phyloP scores from a whole-genome alignment of 37 sponge, comb jelly and placozoan species.

The Petrosia ficiformis region DNA sequence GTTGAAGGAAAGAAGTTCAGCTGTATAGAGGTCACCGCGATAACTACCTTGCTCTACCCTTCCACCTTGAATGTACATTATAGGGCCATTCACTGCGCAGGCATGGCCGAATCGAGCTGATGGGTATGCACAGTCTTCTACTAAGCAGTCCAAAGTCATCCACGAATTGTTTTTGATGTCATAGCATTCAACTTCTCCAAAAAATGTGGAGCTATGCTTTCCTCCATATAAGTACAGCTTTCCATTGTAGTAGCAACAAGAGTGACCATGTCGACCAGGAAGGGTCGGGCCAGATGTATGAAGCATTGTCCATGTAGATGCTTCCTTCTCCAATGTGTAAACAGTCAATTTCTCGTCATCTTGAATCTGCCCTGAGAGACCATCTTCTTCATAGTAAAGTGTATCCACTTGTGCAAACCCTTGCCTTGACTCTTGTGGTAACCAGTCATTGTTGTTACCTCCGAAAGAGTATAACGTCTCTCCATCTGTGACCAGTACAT shows the following conservation, averaged over 20 bases:
- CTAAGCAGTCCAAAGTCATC: conserved; percentile 18
- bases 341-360: conserved; percentile 23
- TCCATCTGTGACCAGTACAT: conserved; percentile 31
- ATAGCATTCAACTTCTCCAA: conserved; percentile 53
- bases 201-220: conserved; percentile 57
- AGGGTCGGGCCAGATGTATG: background rate
- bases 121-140: conserved; percentile 15
- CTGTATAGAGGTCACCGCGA: conserved; percentile 45
- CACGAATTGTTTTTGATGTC: conserved; percentile 52
- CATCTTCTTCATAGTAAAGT: conserved; percentile 21
- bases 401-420: conserved; percentile 76
- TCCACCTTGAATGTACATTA: conserved; percentile 78
- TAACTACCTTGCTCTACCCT: conserved; percentile 15
- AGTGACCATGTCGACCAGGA: conserved; percentile 67
- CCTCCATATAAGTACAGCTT: conserved; percentile 78
- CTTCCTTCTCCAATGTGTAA: conserved; percentile 45
- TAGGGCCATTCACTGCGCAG: conserved; percentile 32
- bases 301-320: background rate
- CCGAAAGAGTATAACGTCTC: conserved; percentile 51
- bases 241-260: conserved; percentile 43
- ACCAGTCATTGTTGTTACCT: too few species aligned
- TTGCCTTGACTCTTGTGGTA: too few species aligned
- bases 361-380: too few species aligned
- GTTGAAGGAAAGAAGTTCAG: conserved; percentile 42
- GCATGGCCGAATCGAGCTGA: conserved; percentile 63